These are phyloP conservation scores for Campopleginae sp. DNA, from an alignment of 2,888 invertebrate genomes.

Conservation along the genomic window DNA sequence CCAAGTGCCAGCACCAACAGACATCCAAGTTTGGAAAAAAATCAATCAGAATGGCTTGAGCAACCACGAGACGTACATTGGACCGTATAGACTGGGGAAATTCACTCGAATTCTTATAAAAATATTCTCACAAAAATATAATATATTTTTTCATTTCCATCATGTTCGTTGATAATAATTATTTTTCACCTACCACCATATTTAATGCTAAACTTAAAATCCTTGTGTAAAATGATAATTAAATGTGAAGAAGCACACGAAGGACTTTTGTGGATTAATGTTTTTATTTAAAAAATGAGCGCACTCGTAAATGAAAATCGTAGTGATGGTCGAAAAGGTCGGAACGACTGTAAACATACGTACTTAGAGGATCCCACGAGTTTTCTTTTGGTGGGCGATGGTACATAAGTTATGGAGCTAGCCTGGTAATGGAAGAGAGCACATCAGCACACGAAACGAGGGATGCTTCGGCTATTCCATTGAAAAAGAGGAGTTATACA, in stretches of 20 bases:
- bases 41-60: not conserved
- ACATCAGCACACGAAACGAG: conserved; percentile 55
- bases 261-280: not conserved
- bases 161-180: not conserved
- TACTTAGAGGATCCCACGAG: conserved; percentile 25
- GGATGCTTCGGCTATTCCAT: conserved; percentile 44
- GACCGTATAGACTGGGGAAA: not conserved
- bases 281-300: conserved; percentile 15
- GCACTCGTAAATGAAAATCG: conserved; percentile 37
- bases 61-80: not conserved
- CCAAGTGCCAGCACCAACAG: conserved; percentile 20
- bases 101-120: conserved; percentile 20
- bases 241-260: not conserved
- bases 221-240: not conserved
- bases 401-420: conserved; percentile 47
- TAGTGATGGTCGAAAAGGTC: conserved; percentile 3
- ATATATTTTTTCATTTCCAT: not conserved
- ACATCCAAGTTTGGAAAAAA: conserved; percentile 6
- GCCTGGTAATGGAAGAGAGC: conserved; percentile 48
- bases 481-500: conserved; percentile 2
- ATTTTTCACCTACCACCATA: not conserved
- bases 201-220: not conserved
- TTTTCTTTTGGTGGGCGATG: not conserved
- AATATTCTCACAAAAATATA: too few species aligned
- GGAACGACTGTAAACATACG: conserved; percentile 31